phyloP scores from a whole-genome alignment of 2,888 invertebrate genomes.

The Muschampia plurimacula region DNA sequence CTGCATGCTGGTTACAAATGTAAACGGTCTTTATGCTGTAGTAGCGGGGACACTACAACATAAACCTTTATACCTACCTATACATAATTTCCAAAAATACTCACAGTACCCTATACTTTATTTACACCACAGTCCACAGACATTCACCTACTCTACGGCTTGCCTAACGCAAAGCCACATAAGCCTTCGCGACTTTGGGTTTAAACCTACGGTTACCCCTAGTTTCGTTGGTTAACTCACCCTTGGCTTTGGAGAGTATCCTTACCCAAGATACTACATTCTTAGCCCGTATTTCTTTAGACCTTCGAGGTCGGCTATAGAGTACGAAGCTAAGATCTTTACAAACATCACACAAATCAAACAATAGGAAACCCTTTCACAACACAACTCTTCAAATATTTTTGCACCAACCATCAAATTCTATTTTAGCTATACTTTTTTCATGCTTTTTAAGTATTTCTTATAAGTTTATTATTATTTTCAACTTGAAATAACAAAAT shows the following conservation, averaged over 20 bases:
- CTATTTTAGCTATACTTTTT: no score
- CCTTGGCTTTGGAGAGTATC: conserved; percentile 2
- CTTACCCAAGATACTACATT: background rate
- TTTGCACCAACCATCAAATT: background rate
- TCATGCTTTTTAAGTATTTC: no score
- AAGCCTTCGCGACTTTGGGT: background rate
- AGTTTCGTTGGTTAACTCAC: background rate
- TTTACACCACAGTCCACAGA: background rate
- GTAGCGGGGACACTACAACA: conserved; percentile 2
- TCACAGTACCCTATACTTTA: background rate
- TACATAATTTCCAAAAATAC: background rate
- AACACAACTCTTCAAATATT: background rate
- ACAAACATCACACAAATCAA: background rate
- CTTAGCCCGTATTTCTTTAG: conserved; percentile 1
- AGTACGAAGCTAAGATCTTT: background rate
- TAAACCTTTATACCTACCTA: background rate
- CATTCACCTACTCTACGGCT: conserved; percentile 4
- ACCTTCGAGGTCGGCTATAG: background rate
- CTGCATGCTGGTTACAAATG: conserved; percentile 7
- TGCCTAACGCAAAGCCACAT: background rate
- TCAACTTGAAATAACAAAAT: no score
- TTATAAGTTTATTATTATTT: no score
- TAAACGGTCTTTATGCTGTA: background rate
- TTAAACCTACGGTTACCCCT: conserved; percentile 1
- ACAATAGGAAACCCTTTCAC: background rate